Evolutionary conservation across 2,888 invertebrate genomes (phyloP).

Genomic region (Salpingus planirostris): DNA sequence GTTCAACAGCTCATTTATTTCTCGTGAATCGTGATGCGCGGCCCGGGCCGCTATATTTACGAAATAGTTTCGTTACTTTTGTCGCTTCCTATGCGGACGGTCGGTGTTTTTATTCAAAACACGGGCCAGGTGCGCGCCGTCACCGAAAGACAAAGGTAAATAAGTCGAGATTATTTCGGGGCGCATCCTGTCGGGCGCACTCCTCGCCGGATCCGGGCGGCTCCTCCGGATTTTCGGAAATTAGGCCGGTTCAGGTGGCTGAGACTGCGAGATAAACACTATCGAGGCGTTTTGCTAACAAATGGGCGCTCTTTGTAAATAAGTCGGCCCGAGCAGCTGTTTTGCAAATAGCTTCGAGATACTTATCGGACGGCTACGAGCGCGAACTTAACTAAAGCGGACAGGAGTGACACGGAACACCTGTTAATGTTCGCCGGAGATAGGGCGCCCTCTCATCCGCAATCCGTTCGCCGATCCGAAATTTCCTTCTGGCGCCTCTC

Average conservation of each 20-base stretch:
- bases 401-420: slow-evolving; percentile 14
- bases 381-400: slow-evolving; percentile 10
- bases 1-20: slow-evolving; percentile 15
- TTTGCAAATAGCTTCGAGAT: slow-evolving; percentile 19
- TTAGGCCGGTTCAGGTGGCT: slow-evolving; percentile 4
- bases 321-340: slow-evolving; percentile 19
- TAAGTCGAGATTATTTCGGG: slow-evolving; percentile 11
- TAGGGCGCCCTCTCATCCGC: slow-evolving; percentile 10
- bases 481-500: too few species aligned
- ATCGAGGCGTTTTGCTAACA: slow-evolving; percentile 4
- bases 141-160: slow-evolving; percentile 13
- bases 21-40: slow-evolving; percentile 1
- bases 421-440: slow-evolving; percentile 15
- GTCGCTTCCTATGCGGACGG: slow-evolving; percentile 16
- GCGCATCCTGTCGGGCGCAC: too few species aligned
- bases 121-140: slow-evolving; percentile 18
- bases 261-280: slow-evolving; percentile 9
- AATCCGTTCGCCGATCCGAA: too few species aligned
- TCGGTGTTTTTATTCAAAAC: slow-evolving; percentile 23
- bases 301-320: slow-evolving; percentile 16
- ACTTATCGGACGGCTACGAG: slow-evolving; percentile 11
- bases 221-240: slow-evolving; percentile 1
- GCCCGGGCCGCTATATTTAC: slow-evolving; percentile 8
- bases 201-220: too few species aligned
- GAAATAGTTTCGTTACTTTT: slow-evolving; percentile 12